phyloP scores from a whole-genome alignment of 2,888 invertebrate genomes.

The Melieria crassipennis region DNA sequence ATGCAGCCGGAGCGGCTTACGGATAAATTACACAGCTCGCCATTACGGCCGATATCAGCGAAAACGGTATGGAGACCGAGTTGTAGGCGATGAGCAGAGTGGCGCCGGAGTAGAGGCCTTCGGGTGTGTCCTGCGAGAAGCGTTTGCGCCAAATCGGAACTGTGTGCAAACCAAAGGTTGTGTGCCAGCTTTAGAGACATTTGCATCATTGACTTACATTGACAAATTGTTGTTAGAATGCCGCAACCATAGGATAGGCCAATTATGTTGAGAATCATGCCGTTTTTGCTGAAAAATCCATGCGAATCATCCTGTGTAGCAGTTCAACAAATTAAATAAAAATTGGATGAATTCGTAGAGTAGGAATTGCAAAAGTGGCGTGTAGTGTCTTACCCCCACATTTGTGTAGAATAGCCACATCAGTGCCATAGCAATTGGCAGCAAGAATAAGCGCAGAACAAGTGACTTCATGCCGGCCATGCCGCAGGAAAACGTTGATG shows the following conservation, averaged over 20 bases:
- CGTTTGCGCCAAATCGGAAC: conserved; percentile 87
- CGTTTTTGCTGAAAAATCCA: conserved; percentile 64
- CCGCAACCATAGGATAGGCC: conserved; percentile 64
- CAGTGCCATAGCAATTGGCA: conserved; percentile 81
- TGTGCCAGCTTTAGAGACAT: background rate
- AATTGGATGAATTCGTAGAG: background rate
- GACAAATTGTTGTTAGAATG: conserved; percentile 60
- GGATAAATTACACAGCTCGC: conserved; percentile 79
- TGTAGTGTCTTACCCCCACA: conserved; percentile 57
- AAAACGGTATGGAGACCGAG: conserved; percentile 83
- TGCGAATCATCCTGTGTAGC: conserved; percentile 59
- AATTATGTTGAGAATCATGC: conserved; percentile 63
- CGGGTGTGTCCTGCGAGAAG: conserved; percentile 90
- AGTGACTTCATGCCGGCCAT: conserved; percentile 80
- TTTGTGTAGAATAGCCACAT: conserved; percentile 81
- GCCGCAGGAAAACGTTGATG: conserved; percentile 82
- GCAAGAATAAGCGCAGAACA: conserved; percentile 76
- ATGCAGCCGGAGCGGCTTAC: conserved; percentile 66
- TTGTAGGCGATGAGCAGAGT: conserved; percentile 84
- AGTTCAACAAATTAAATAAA: background rate
- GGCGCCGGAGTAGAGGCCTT: conserved; percentile 88
- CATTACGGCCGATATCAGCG: conserved; percentile 77
- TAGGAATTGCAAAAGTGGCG: background rate
- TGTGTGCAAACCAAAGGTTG: conserved; percentile 52
- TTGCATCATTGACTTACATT: conserved; percentile 51